Evolutionary conservation across 2,888 invertebrate species (phyloP).

Genomic region (Mimachlamys varia): DNA sequence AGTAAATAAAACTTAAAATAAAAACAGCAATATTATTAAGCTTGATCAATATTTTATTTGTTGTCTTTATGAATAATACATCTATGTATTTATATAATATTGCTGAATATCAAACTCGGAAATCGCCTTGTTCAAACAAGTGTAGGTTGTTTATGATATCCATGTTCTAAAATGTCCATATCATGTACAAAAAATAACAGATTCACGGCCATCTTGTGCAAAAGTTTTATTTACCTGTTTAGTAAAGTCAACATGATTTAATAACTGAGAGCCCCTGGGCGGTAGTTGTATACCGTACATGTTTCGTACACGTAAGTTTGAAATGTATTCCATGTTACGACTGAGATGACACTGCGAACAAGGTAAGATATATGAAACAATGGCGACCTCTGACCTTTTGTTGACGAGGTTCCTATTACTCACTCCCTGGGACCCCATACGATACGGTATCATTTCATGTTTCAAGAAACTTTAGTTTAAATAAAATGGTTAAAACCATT

Average conservation of each 20-base stretch:
- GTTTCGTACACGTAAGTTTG: not conserved
- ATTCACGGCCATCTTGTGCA: not conserved
- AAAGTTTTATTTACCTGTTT: not conserved
- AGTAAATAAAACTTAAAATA: no score
- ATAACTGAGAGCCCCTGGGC: not conserved
- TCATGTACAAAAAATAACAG: no score
- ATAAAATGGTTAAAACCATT: not conserved
- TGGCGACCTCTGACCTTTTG: not conserved
- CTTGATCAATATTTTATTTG: no score
- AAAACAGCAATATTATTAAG: no score
- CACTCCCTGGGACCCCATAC: not conserved
- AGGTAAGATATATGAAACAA: constrained; percentile 16
- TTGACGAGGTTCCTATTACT: not conserved
- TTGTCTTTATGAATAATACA: no score
- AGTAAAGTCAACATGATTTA: not conserved
- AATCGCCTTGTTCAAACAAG: no score
- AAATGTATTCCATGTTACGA: constrained; percentile 8
- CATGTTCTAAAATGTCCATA: no score
- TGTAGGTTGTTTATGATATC: no score
- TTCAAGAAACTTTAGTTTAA: no score
- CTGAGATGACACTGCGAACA: not conserved
- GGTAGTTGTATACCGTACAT: not conserved
- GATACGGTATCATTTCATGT: not conserved
- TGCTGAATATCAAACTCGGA: no score
- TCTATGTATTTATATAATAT: no score